Conservation (phyloP, 2,888 invertebrate species). For the Dasysyrphus albostriatus region DNA sequence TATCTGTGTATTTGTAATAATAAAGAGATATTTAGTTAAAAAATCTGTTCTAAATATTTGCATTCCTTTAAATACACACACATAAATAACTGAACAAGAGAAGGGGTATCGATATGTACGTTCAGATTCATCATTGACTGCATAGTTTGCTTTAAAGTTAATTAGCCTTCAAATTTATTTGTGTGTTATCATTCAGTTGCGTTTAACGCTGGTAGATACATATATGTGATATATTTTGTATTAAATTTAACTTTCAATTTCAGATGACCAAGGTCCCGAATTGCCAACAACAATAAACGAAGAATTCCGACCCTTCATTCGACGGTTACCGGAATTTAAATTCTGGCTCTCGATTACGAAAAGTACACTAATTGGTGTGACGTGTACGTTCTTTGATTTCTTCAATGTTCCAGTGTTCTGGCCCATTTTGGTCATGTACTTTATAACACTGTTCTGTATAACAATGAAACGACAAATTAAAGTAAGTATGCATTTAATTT, state of each 20-base stretch:
- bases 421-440: constrained; percentile 99
- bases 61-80: too few relatives aligned
- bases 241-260: constrained; percentile 59
- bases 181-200: too few relatives aligned
- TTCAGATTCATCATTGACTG: too few relatives aligned
- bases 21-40: too few relatives aligned
- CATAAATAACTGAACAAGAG: too few relatives aligned
- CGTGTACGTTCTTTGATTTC: constrained; percentile 98
- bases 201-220: too few relatives aligned
- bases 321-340: constrained; percentile 98
- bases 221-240: neutral
- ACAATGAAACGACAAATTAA: constrained; percentile 99
- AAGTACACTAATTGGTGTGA: constrained; percentile 94
- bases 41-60: too few relatives aligned
- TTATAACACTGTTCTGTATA: constrained; percentile 98
- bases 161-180: too few relatives aligned
- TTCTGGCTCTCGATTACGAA: constrained; percentile 99
- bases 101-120: too few relatives aligned
- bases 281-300: constrained; percentile 97
- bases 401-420: constrained; percentile 99
- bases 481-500: constrained; percentile 86
- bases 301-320: constrained; percentile 99
- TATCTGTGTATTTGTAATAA: too few relatives aligned
- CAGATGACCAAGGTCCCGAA: constrained; percentile 89
- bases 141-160: too few relatives aligned